Evolutionary conservation across 2,888 invertebrate species (phyloP).

Genomic region (Tupiocoris notatus): DNA sequence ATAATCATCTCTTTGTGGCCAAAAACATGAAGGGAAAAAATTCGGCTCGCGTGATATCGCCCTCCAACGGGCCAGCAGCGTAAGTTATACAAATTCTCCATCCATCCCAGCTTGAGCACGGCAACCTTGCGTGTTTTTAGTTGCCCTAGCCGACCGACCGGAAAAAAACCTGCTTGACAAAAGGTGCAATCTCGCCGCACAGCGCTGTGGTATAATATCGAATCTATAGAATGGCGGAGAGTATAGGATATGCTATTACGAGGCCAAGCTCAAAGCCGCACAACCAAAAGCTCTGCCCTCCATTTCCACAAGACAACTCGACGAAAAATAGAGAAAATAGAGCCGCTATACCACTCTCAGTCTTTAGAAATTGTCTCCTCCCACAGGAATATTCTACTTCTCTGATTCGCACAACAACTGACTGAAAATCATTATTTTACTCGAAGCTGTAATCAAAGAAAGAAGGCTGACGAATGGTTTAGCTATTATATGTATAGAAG

Average conservation of each 20-base stretch:
- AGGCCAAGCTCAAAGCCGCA: background rate
- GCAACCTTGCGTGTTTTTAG: conserved; percentile 23
- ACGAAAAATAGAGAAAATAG: too few relatives aligned
- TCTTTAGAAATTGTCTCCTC: too few relatives aligned
- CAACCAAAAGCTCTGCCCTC: too few relatives aligned
- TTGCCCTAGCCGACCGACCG: background rate
- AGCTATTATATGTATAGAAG: too few relatives aligned
- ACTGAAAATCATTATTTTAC: too few relatives aligned
- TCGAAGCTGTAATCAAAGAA: too few relatives aligned
- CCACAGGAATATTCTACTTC: too few relatives aligned
- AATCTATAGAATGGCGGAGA: background rate
- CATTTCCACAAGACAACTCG: too few relatives aligned
- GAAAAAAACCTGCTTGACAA: conserved; percentile 23
- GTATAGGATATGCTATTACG: background rate
- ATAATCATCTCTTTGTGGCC: background rate
- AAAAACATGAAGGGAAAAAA: background rate
- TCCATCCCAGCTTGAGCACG: conserved; percentile 15
- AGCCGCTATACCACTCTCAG: too few relatives aligned
- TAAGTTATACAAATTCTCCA: conserved; percentile 24
- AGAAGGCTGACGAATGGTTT: too few relatives aligned
- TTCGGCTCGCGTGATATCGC: background rate
- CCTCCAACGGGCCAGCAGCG: background rate
- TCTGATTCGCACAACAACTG: too few relatives aligned
- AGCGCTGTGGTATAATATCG: background rate
- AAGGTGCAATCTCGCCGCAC: conserved; percentile 24